phyloP scores from a whole-genome alignment of 2,113 vertebrate species.

The Ciconia stormi region DNA sequence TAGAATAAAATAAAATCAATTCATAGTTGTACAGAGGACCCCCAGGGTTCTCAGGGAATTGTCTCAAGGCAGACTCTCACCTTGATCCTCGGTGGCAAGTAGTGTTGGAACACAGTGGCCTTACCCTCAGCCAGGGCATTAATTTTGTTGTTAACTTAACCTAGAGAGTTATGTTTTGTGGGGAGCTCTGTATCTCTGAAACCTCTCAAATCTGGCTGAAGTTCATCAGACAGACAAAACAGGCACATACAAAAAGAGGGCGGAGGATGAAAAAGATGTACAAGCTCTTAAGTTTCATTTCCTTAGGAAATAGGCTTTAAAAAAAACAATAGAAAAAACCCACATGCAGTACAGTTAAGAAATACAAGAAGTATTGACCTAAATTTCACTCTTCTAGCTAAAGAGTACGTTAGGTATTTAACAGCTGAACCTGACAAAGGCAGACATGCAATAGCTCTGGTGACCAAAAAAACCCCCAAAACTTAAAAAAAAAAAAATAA shows the following conservation, averaged over 20 bases:
- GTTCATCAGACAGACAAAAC: not conserved
- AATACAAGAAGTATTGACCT: not conserved
- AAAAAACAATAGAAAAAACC: not conserved
- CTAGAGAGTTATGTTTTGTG: not conserved
- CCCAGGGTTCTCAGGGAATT: not conserved
- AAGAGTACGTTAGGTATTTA: not conserved
- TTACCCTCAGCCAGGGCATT: not conserved
- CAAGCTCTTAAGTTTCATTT: constrained; percentile 7
- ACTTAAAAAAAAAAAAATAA: not conserved
- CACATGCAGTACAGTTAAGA: not conserved
- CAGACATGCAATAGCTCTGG: not conserved
- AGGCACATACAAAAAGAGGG: not conserved
- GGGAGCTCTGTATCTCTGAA: not conserved
- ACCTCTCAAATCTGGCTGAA: not conserved
- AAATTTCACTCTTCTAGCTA: not conserved
- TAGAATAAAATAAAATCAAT: not conserved
- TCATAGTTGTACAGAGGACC: not conserved
- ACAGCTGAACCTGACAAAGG: not conserved
- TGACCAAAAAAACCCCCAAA: not conserved
- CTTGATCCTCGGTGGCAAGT: not conserved
- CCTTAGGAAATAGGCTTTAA: not conserved
- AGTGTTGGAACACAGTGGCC: not conserved
- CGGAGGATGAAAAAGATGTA: not conserved
- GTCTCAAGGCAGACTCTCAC: not conserved
- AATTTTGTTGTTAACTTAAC: not conserved